Percentiles rank a stretch among this genome's conserved stretches.
phyloP scores from a whole-genome alignment of 2,797 vertebrate species.

The Serranus cabrilla region DNA sequence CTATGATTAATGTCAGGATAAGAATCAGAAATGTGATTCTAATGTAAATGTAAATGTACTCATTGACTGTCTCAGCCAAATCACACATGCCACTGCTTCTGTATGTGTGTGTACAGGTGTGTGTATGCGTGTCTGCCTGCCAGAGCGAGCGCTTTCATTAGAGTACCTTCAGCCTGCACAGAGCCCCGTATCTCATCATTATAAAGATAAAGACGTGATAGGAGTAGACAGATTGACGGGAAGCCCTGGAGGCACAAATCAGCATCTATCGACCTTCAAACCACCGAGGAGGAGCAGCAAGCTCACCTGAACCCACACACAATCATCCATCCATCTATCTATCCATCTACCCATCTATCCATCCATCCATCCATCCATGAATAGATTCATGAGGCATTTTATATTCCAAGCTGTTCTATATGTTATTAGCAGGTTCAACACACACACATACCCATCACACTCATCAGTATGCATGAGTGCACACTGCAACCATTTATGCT shows the following conservation, averaged over 20 bases:
- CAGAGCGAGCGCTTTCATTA: conserved; percentile 30
- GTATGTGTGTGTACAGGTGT: conserved; percentile 1
- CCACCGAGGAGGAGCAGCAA: conserved; percentile 15
- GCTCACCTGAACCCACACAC: conserved; percentile 28
- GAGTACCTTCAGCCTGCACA: conserved; percentile 16
- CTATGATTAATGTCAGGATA: too few relatives aligned
- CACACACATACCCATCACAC: not conserved
- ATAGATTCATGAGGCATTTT: not conserved
- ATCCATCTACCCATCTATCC: not conserved
- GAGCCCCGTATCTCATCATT: conserved; percentile 39
- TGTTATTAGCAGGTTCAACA: conserved; percentile 6
- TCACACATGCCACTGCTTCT: not conserved
- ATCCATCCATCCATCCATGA: conserved; percentile 8
- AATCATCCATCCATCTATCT: not conserved
- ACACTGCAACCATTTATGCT: conserved; percentile 15
- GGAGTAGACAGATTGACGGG: conserved; percentile 55
- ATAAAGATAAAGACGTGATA: conserved; percentile 48
- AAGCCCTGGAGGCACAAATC: conserved; percentile 42
- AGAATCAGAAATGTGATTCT: too few relatives aligned
- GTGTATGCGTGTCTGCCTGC: conserved; percentile 2
- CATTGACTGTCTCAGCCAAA: too few relatives aligned
- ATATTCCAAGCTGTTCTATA: conserved; percentile 2
- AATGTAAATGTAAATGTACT: too few relatives aligned
- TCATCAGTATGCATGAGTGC: conserved; percentile 39
- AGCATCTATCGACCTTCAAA: conserved; percentile 36